A percentile compares a stretch with the other conserved stretches of the same genome.
Evolutionary conservation across 2,113 vertebrate genomes (phyloP).

Genomic region (Arvicanthis niloticus): DNA sequence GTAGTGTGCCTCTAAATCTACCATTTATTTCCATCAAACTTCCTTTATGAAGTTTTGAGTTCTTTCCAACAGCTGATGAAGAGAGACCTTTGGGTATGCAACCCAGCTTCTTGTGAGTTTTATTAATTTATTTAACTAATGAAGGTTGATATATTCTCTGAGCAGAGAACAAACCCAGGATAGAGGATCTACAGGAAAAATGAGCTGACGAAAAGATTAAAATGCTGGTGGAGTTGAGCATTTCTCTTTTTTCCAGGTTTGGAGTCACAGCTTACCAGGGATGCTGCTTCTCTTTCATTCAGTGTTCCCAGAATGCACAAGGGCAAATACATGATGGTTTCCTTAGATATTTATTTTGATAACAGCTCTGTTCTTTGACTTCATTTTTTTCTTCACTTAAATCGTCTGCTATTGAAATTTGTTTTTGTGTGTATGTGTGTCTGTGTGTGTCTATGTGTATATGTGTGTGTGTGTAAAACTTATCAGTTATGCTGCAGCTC

Average conservation of each 20-base stretch:
- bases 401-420: background rate
- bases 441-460: background rate
- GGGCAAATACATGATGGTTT: background rate
- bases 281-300: background rate
- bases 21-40: background rate
- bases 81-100: conserved; percentile 63
- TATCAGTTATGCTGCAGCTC: background rate
- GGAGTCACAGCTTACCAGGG: background rate
- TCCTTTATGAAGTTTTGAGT: conserved; percentile 59
- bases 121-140: conserved; percentile 64
- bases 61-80: conserved; percentile 64
- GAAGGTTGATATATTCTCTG: conserved; percentile 14
- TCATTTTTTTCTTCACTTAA: background rate
- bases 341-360: conserved; percentile 7
- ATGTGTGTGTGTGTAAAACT: background rate
- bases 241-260: background rate
- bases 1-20: background rate
- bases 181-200: background rate
- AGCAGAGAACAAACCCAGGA: conserved; percentile 20
- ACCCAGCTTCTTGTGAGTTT: conserved; percentile 53
- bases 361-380: background rate
- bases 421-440: background rate
- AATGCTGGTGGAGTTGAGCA: background rate
- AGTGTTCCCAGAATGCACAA: background rate
- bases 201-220: background rate